phyloP scores from a whole-genome alignment of 1,140 invertebrate genomes.

The Philopotamus ludificatus region DNA sequence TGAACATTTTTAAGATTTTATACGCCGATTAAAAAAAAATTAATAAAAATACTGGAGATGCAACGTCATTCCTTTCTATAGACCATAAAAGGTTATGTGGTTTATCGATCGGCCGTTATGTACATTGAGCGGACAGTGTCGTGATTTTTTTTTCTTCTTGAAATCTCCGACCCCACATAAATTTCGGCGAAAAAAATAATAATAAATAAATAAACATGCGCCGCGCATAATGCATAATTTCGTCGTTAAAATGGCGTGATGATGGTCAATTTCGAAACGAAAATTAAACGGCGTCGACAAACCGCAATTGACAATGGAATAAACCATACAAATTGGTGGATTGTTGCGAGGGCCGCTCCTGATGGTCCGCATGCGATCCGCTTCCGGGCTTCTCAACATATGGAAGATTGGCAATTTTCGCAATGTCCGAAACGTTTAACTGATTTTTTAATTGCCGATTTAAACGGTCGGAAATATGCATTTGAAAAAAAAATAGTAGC shows the following conservation, averaged over 20 bases:
- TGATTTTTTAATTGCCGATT: background rate
- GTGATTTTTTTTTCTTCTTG: too few species aligned
- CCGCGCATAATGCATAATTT: background rate
- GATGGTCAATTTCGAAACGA: background rate
- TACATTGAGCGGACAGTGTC: too few species aligned
- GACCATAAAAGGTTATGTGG: background rate
- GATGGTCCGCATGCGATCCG: too few species aligned
- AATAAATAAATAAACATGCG: too few species aligned
- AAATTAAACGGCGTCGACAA: background rate
- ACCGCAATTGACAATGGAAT: background rate
- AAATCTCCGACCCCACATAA: too few species aligned
- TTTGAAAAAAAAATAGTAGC: background rate
- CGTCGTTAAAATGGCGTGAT: background rate
- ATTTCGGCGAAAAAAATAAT: too few species aligned
- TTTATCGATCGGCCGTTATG: background rate
- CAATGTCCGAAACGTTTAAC: too few species aligned
- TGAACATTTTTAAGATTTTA: background rate
- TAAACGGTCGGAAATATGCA: background rate
- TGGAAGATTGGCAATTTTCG: too few species aligned
- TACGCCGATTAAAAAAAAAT: background rate
- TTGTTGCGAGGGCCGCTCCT: too few species aligned
- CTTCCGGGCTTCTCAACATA: too few species aligned
- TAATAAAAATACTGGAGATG: background rate
- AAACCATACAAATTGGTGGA: background rate
- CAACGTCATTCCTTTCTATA: background rate